These are phyloP conservation scores for Chascanopsetta lugubris DNA, from an alignment of 2,113 vertebrate genomes.

Conservation along the genomic window DNA sequence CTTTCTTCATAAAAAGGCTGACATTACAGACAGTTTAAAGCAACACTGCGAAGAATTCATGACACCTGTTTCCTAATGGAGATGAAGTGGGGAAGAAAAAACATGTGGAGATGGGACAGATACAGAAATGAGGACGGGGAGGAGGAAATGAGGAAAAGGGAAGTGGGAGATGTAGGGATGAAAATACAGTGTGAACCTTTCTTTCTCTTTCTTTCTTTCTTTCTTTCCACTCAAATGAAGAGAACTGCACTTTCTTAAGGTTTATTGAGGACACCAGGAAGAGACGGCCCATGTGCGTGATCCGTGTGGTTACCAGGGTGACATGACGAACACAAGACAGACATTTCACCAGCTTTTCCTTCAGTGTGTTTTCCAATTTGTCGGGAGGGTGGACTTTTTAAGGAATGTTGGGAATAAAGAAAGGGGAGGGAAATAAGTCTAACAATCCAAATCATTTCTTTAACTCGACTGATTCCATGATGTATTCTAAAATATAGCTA, in stretches of 20 bases:
- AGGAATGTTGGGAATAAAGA: slow-evolving; percentile 31
- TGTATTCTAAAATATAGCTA: slow-evolving; percentile 31
- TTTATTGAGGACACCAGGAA: slow-evolving; percentile 54
- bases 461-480: slow-evolving; percentile 36
- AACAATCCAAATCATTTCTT: slow-evolving; percentile 40
- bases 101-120: slow-evolving; percentile 54
- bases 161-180: background rate
- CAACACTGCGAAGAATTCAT: slow-evolving; percentile 67
- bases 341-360: slow-evolving; percentile 24
- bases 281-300: slow-evolving; percentile 30
- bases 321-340: slow-evolving; percentile 25
- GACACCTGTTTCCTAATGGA: slow-evolving; percentile 58
- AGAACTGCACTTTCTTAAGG: slow-evolving; percentile 36
- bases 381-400: slow-evolving; percentile 3
- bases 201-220: slow-evolving; percentile 27
- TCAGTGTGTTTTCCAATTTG: slow-evolving; percentile 14
- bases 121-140: slow-evolving; percentile 52
- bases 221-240: slow-evolving; percentile 23
- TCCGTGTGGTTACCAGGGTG: slow-evolving; percentile 31
- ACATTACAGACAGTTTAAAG: slow-evolving; percentile 80
- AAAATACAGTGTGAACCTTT: slow-evolving; percentile 53
- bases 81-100: slow-evolving; percentile 53
- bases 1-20: slow-evolving; percentile 80
- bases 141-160: slow-evolving; percentile 38
- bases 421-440: background rate